Evolutionary conservation across 2,888 invertebrate species (phyloP), one percentile per base, ranked within the genome.

Genomic region (Plagiodera versicolora): DNA sequence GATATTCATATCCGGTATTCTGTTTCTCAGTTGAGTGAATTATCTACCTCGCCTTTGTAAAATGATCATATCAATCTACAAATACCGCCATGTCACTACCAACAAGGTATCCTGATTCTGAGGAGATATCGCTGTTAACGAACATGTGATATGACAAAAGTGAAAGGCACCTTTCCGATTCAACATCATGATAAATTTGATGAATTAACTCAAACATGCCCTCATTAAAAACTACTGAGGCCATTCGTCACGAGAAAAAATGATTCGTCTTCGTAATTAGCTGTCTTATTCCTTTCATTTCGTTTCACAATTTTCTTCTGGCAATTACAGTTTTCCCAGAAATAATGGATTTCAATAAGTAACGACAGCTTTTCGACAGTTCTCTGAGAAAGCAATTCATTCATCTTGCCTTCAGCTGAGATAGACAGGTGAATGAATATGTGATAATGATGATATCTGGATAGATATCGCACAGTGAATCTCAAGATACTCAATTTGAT

Each of bases 261-360:
- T 49, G 39, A 56, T 32, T 49, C 28, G 46, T 56, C 32, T 14
- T n/a, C 35, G 35, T 30, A 47, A 48, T 48, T 20, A 32, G 35
- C 48, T 48, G 48, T 57, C 24, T 28, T 44, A 45, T 19, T 46
- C 44, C 35, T 58, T 58, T 24, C 30, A 35, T 54, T 18, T 46
- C 44, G 39, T 58, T 58, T 44, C 30, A 35, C 49, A 54, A 58
- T 35, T 28, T 24, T 19, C 39, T 24, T 11, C 44, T 39, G 16
- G 53, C 44, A 28, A 24, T 58, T 46, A 45, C 11, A 17, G 30
- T 52, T 44, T 52, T 53, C 28, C 16, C 28, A 11, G 11, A 53
- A 47, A 54, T 54, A 54, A 48, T 54, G 28, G 44, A 58, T 48
- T 58, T 18, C 53, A 58, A 58, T 58, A 44, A 54, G 19, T 44